Conservation (phyloP, 1,140 invertebrate species). For the Prorops nasuta region DNA sequence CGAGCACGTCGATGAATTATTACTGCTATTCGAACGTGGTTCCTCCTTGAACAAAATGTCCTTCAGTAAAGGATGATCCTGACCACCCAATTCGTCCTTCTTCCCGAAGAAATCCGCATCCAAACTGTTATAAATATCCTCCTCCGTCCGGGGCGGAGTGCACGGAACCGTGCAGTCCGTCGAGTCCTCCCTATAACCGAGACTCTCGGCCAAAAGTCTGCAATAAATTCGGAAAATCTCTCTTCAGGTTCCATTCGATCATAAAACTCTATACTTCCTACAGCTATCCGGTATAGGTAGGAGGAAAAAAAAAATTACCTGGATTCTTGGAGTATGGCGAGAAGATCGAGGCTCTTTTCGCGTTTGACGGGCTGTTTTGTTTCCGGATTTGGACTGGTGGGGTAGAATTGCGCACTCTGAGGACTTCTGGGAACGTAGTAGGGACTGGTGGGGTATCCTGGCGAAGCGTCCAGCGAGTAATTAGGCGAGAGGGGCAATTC, state of each 20-base stretch:
- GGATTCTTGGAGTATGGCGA: conserved; percentile 55
- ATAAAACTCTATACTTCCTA: too few relatives aligned
- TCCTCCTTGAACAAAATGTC: conserved; percentile 52
- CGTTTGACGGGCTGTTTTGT: conserved; percentile 54
- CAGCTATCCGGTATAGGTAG: too few relatives aligned
- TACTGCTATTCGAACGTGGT: conserved; percentile 25
- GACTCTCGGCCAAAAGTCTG: conserved; percentile 52
- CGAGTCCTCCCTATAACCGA: conserved; percentile 52
- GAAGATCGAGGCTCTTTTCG: conserved; percentile 54
- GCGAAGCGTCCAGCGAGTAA: conserved; percentile 60
- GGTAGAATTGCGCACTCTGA: conserved; percentile 57
- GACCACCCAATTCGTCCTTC: conserved; percentile 36
- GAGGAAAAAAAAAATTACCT: conserved; percentile 40
- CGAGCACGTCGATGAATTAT: conserved; percentile 9
- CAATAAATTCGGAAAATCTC: conserved; percentile 3
- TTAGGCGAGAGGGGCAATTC: conserved; percentile 59
- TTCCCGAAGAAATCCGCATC: conserved; percentile 52
- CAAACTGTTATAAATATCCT: conserved; percentile 53
- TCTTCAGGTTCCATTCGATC: background rate
- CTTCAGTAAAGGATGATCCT: conserved; percentile 34
- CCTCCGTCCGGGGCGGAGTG: conserved; percentile 50
- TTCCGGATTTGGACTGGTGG: conserved; percentile 52
- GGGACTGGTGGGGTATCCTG: conserved; percentile 62
- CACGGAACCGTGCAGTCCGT: conserved; percentile 54
- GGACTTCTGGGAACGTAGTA: conserved; percentile 56